A percentile compares a stretch with the other conserved stretches of the same genome.
These are phyloP conservation scores for Marasmarcha lunaedactyla DNA, from an alignment of 2,888 invertebrate species.

Conservation along the genomic window DNA sequence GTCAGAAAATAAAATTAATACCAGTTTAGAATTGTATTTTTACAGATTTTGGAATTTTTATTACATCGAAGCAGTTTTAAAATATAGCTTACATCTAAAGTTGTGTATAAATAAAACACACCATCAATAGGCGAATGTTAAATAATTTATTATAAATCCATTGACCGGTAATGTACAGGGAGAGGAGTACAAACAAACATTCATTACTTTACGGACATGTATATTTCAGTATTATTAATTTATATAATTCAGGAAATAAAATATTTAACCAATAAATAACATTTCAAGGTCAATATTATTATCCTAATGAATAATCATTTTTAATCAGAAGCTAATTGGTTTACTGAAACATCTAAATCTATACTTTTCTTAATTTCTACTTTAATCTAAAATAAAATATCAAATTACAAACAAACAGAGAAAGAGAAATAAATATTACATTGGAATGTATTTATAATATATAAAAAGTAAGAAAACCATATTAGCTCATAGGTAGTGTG, in stretches of 20 bases:
- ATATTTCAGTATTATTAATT: no score
- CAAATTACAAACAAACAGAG: slow-evolving; percentile 37
- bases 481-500: slow-evolving; percentile 29
- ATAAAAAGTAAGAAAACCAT: slow-evolving; percentile 1
- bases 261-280: no score
- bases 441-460: slow-evolving; percentile 35
- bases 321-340: neutral
- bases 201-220: no score
- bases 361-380: slow-evolving; percentile 40
- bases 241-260: no score
- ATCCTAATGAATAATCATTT: no score
- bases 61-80: no score
- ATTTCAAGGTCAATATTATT: no score
- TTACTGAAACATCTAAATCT: slow-evolving; percentile 23
- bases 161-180: slow-evolving; percentile 43
- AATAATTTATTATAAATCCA: slow-evolving; percentile 50
- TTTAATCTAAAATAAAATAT: slow-evolving; percentile 41
- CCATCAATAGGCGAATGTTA: slow-evolving; percentile 52
- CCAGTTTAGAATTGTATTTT: no score
- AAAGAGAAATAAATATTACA: slow-evolving; percentile 21
- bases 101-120: slow-evolving; percentile 37
- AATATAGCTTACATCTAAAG: no score
- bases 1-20: no score
- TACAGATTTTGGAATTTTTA: no score
- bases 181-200: slow-evolving; percentile 11